A percentile compares a stretch with the other conserved stretches of the same genome.
phyloP scores from a whole-genome alignment of 2,113 vertebrate genomes.

The Ageneiosus marmoratus region DNA sequence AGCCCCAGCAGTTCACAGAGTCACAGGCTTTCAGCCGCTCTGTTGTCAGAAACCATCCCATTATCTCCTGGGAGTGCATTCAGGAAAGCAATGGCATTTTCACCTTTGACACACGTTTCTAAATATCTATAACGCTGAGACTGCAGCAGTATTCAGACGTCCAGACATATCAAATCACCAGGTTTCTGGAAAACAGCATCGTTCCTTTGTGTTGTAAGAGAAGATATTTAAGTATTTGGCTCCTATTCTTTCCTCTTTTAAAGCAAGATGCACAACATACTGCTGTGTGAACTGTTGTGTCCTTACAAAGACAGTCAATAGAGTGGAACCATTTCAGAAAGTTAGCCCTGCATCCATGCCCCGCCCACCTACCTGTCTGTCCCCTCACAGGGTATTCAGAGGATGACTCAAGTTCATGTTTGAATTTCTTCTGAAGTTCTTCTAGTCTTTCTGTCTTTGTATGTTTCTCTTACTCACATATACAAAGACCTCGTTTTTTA shows the following conservation, averaged over 20 bases:
- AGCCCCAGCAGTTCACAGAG: not conserved
- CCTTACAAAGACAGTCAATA: conserved; percentile 24
- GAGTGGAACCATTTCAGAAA: conserved; percentile 30
- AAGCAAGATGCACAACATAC: not conserved
- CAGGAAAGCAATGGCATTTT: conserved; percentile 23
- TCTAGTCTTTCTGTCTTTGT: not conserved
- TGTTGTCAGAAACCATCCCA: conserved; percentile 12
- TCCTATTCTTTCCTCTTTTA: conserved; percentile 22
- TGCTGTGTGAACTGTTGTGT: conserved; percentile 14
- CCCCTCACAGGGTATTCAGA: conserved; percentile 15
- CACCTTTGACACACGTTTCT: conserved; percentile 20
- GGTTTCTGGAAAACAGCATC: not conserved
- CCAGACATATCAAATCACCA: conserved; percentile 40
- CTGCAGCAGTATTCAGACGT: conserved; percentile 24
- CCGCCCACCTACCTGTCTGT: conserved; percentile 17
- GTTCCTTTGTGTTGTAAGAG: conserved; percentile 44
- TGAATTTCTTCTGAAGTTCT: not conserved
- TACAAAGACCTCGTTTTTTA: conserved; percentile 19
- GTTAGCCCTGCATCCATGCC: conserved; percentile 25
- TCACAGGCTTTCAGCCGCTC: conserved; percentile 20
- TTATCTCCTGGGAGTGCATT: conserved; percentile 12
- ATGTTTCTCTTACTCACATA: conserved; percentile 13
- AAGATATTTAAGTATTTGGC: conserved; percentile 14
- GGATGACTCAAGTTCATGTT: conserved; percentile 4
- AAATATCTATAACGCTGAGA: conserved; percentile 35